phyloP scores from a whole-genome alignment of 2,888 invertebrate species.

The Megalurothrips usitatus region DNA sequence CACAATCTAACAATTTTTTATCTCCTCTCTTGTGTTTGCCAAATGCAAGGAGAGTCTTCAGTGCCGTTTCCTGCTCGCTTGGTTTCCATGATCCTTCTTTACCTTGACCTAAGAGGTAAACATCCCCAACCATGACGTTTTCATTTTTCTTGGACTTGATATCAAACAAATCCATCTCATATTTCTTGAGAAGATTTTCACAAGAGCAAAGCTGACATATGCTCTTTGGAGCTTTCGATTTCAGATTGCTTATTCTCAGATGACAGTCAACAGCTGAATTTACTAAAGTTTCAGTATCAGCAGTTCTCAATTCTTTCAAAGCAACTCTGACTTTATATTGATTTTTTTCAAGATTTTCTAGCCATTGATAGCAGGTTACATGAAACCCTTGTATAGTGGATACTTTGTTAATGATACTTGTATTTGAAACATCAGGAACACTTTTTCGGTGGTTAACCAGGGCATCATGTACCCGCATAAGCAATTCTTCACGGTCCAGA shows the following conservation, averaged over 20 bases:
- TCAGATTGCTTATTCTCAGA: constrained; percentile 45
- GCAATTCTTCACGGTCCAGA: neutral
- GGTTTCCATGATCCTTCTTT: constrained; percentile 61
- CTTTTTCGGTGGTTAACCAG: neutral
- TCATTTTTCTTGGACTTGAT: constrained; percentile 47
- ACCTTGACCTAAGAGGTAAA: constrained; percentile 37
- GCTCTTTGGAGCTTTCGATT: constrained; percentile 38
- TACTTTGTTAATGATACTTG: constrained; percentile 7
- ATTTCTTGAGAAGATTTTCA: constrained; percentile 48
- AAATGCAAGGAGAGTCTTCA: constrained; percentile 49
- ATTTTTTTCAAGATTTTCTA: constrained; percentile 4
- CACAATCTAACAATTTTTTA: constrained; percentile 48
- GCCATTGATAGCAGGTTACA: neutral
- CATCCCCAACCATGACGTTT: constrained; percentile 46
- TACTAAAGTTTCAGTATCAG: constrained; percentile 45
- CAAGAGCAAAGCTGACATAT: constrained; percentile 49
- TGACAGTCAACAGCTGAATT: constrained; percentile 55
- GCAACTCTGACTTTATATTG: constrained; percentile 41
- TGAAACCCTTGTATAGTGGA: neutral
- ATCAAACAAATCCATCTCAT: constrained; percentile 56
- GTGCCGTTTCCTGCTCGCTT: constrained; percentile 54
- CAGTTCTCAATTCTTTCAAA: constrained; percentile 42
- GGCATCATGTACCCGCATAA: neutral
- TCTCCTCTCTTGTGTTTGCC: constrained; percentile 46
- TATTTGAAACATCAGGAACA: neutral